Percentiles rank a stretch among this genome's conserved stretches.
phyloP scores from a whole-genome alignment of 2,797 vertebrate genomes.

The Hoplostethus atlanticus region DNA sequence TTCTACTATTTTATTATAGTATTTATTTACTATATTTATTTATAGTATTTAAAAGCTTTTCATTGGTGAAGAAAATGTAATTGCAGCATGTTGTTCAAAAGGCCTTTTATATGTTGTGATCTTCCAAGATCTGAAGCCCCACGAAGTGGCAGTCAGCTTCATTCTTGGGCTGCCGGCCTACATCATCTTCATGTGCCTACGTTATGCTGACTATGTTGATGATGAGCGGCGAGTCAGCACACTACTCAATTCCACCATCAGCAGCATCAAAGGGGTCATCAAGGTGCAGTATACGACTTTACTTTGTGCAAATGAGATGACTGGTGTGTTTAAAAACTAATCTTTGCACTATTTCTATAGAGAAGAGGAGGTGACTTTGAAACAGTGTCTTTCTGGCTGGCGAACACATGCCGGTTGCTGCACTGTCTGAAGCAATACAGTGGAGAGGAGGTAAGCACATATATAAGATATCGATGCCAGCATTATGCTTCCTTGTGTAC shows the following conservation, averaged over 20 bases:
- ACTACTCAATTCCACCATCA: conserved; percentile 94
- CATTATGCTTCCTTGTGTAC: neutral
- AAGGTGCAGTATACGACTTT: conserved; percentile 85
- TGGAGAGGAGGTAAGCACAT: conserved; percentile 90
- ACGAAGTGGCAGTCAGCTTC: conserved; percentile 92
- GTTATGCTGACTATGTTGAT: conserved; percentile 93
- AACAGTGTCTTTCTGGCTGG: conserved; percentile 96
- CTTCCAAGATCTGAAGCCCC: conserved; percentile 91
- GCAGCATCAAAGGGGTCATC: conserved; percentile 93
- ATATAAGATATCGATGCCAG: neutral
- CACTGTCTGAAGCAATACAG: conserved; percentile 98
- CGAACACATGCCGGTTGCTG: conserved; percentile 93
- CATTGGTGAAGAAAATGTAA: neutral
- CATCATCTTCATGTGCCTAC: conserved; percentile 97
- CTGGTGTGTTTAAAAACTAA: neutral
- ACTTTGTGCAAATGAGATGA: neutral
- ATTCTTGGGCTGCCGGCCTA: conserved; percentile 95
- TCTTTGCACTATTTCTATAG: conserved; percentile 74
- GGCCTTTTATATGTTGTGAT: conserved; percentile 10
- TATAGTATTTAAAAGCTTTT: neutral
- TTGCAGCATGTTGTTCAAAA: neutral
- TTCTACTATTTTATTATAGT: neutral
- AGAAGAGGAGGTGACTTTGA: conserved; percentile 93
- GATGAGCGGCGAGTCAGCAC: conserved; percentile 93
- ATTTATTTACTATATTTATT: too few relatives aligned